These are phyloP conservation scores for Danio jaintianensis DNA, from an alignment of 2,797 vertebrate genomes.

Conservation along the genomic window DNA sequence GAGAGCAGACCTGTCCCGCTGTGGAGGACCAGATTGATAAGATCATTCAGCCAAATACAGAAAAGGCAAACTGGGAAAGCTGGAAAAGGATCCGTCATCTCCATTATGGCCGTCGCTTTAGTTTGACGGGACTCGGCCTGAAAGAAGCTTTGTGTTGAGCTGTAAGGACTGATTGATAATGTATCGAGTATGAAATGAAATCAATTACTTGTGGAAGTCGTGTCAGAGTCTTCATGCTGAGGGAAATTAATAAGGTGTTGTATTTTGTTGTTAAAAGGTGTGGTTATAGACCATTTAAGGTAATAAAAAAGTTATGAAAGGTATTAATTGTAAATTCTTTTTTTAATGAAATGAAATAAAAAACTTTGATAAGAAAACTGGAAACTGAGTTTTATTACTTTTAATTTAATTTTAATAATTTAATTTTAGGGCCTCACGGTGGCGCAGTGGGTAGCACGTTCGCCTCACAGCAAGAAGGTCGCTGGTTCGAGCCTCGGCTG, in stretches of 20 bases:
- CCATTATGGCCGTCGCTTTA: conserved; percentile 88
- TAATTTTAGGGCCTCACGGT: too few relatives aligned
- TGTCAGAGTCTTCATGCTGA: neutral
- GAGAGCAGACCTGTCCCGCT: conserved; percentile 84
- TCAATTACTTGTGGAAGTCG: neutral
- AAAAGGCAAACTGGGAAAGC: conserved; percentile 74
- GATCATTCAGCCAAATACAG: conserved; percentile 86
- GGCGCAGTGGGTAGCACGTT: too few relatives aligned
- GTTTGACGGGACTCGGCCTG: conserved; percentile 79
- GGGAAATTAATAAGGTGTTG: neutral
- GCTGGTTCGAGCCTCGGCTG: too few relatives aligned
- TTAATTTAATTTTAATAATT: too few relatives aligned
- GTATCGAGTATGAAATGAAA: neutral
- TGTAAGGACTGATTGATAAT: neutral
- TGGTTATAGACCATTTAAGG: too few relatives aligned
- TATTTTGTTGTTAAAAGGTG: neutral
- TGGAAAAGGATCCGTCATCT: conserved; percentile 84
- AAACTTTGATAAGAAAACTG: too few relatives aligned
- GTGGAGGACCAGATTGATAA: conserved; percentile 87
- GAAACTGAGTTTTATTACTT: too few relatives aligned
- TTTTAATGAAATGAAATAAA: too few relatives aligned
- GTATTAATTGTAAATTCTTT: too few relatives aligned
- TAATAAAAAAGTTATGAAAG: too few relatives aligned
- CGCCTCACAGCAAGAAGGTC: too few relatives aligned
- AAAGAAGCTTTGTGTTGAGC: conserved; percentile 32